These are phyloP conservation scores for Protodeltote pygarga DNA, from an alignment of 2,888 invertebrate species.

Conservation along the genomic window DNA sequence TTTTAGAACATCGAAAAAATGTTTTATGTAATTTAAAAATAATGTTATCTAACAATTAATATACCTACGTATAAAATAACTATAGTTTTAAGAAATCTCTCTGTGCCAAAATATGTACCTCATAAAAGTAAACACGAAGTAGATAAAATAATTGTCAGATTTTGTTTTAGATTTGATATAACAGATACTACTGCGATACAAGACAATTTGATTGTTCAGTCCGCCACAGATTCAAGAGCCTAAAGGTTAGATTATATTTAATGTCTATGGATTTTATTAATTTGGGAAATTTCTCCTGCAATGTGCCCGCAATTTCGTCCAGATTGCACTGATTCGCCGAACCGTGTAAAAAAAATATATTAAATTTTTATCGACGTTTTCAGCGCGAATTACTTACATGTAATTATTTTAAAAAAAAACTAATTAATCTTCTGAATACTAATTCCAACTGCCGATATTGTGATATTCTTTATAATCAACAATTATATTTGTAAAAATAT, in stretches of 20 bases:
- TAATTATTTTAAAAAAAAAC: constrained; percentile 10
- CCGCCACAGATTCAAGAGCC: constrained; percentile 25
- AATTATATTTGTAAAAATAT: no score
- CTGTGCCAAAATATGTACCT: constrained; percentile 95
- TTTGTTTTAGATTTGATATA: constrained; percentile 66
- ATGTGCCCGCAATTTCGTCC: constrained; percentile 18
- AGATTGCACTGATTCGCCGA: constrained; percentile 6
- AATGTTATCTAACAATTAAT: constrained; percentile 74
- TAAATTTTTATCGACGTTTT: constrained; percentile 26
- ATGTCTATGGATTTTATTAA: constrained; percentile 20
- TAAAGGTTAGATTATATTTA: constrained; percentile 33
- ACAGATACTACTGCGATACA: constrained; percentile 35
- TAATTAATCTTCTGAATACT: constrained; percentile 30
- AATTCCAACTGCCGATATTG: constrained; percentile 61
- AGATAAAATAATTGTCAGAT: constrained; percentile 80
- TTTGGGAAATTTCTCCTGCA: constrained; percentile 49
- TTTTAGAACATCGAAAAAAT: constrained; percentile 86
- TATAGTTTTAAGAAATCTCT: constrained; percentile 88
- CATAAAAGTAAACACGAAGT: constrained; percentile 87
- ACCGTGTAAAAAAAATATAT: constrained; percentile 22
- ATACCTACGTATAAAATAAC: constrained; percentile 81
- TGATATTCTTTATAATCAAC: constrained; percentile 53
- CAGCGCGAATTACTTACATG: no score
- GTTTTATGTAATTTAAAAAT: constrained; percentile 79
- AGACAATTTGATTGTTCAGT: constrained; percentile 22